Base-by-base conservation (phyloP, 2,888 invertebrate species). In the Anarsia innoxiella region DNA sequence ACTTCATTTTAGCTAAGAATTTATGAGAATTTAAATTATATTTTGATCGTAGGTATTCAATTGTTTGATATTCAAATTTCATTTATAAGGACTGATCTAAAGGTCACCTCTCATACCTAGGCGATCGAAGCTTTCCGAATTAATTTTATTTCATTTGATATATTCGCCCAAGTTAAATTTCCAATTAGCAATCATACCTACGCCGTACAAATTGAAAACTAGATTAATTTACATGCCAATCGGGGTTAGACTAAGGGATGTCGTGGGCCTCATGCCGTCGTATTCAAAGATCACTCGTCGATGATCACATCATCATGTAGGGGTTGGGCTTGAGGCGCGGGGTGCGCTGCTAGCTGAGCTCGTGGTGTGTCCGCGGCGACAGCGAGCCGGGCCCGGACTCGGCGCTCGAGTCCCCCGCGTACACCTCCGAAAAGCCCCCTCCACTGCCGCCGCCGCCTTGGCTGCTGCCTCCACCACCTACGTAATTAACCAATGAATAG, bases 371-470 rank as follows among this genome's bases (percentile, higher is more conserved):
- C 3, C 82, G 71, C 6, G 83, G 82, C 0, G 83, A 83, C 37
- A 83, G 63, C 9, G 83, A 83, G 6, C 83, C 83, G 3, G 84
- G 83, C 4, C 83, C 83, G 2, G 82, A 82, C 52, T 84, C 84
- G 0, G 59, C 82, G 55, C 83, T 83, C 6, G 84, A 84, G 57
- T 84, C 84, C 0, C 84, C 84, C 6, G 84, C 83, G 61, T 84
- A 84, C 25, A 84, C 79, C 36, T 84, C 84, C 0, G 84, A 84
- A 42, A 83, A 69, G 0, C 78, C 83, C 1, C 83, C 80, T 0
- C 66, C 80, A 39, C 82, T 78, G 34, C 83, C 77, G 12, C 79
- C 72, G 0, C 77, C 78, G n/a, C 70, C 74, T 0, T 60, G 71
- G 41, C 70, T 59, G 3, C 65, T 53, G 16, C 59, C 59, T 0